These are phyloP conservation scores for Chelon labrosus DNA, from an alignment of 2,797 vertebrate species.

Conservation along the genomic window DNA sequence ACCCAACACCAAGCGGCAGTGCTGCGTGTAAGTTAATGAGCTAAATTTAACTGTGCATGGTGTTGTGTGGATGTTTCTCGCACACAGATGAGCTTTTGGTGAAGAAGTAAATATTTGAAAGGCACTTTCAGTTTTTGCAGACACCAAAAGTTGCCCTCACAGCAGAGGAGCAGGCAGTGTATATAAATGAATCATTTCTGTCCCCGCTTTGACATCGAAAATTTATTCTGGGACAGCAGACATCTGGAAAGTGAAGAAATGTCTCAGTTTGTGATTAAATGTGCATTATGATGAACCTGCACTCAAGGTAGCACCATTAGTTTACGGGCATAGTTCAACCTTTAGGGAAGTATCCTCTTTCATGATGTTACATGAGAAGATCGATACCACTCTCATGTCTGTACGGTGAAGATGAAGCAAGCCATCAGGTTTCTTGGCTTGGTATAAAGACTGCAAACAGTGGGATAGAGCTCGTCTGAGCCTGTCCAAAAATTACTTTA, in stretches of 20 bases:
- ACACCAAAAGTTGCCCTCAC: not conserved
- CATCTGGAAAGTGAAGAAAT: not conserved
- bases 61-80: not conserved
- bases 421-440: too few species aligned
- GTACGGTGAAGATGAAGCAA: too few species aligned
- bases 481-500: not conserved
- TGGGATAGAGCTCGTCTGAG: not conserved
- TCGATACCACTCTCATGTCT: not conserved
- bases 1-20: conserved; percentile 95
- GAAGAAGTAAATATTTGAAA: not conserved
- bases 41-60: not conserved
- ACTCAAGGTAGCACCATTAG: not conserved
- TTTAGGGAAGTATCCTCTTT: not conserved
- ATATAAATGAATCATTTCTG: not conserved
- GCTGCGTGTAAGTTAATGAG: conserved; percentile 90
- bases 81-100: not conserved
- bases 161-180: not conserved
- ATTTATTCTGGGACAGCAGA: not conserved
- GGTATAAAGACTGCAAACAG: not conserved
- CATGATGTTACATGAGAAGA: not conserved
- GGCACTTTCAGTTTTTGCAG: not conserved
- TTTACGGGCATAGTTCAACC: not conserved
- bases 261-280: not conserved
- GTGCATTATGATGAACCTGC: not conserved
- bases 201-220: not conserved